Evolutionary conservation across 2,797 vertebrate species (phyloP).

Genomic region (Corythornis leucogaster): DNA sequence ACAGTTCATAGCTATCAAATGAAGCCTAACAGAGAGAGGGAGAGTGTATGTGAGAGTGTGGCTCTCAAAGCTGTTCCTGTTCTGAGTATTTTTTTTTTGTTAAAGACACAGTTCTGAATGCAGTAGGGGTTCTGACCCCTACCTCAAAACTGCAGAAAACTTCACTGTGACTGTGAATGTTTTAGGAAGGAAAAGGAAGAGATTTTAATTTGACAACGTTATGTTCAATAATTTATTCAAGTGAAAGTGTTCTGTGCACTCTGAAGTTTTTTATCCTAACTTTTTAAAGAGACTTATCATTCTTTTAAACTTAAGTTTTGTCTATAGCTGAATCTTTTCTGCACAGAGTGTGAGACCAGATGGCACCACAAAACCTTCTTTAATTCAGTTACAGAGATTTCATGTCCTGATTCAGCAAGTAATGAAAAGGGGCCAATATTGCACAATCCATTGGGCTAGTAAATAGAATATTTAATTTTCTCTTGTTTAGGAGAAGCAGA

Average conservation of each 20-base stretch:
- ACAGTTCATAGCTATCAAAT: constrained; percentile 78
- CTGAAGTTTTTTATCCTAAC: background rate
- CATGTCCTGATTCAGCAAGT: background rate
- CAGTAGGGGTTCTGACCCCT: background rate
- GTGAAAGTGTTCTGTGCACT: background rate
- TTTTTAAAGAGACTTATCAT: background rate
- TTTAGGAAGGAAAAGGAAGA: background rate
- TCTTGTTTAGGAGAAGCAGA: background rate
- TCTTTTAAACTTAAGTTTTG: background rate
- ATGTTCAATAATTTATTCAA: background rate
- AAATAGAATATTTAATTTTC: background rate
- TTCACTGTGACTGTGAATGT: background rate
- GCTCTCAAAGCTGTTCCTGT: constrained; percentile 18
- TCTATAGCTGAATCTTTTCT: background rate
- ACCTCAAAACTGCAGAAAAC: background rate
- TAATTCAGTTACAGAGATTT: background rate
- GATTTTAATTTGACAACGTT: background rate
- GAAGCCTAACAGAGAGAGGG: constrained; percentile 54
- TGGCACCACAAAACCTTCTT: background rate
- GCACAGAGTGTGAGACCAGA: background rate
- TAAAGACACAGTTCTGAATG: background rate
- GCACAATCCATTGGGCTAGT: background rate
- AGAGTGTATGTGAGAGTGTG: background rate
- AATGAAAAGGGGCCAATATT: background rate
- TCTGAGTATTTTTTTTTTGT: background rate